These are phyloP conservation scores for Actinia equina DNA, from an alignment of 64 coral and sea anemone species.

Conservation along the genomic window DNA sequence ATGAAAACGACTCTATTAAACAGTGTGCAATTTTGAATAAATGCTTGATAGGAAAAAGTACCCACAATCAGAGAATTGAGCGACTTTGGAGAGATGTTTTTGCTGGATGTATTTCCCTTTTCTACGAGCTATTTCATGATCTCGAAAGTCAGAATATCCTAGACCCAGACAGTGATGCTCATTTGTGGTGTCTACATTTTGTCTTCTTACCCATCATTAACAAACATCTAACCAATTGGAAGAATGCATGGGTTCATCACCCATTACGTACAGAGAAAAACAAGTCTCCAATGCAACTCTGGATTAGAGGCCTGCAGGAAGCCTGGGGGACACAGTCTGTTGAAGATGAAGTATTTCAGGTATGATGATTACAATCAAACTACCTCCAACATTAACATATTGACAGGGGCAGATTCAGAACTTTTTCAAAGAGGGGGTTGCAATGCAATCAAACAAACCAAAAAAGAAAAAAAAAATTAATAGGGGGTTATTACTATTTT, in stretches of 20 bases:
- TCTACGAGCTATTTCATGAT: slow-evolving; percentile 47
- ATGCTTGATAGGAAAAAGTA: slow-evolving; percentile 58
- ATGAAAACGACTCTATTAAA: too few relatives aligned
- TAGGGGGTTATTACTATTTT: too few relatives aligned
- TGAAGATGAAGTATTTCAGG: too few relatives aligned
- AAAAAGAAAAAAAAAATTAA: too few relatives aligned
- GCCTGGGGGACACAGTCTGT: too few relatives aligned
- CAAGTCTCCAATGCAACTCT: slow-evolving; percentile 48
- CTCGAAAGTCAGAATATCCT: slow-evolving; percentile 35
- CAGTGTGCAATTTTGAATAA: too few relatives aligned
- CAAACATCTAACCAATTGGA: slow-evolving; percentile 47
- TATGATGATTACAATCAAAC: too few relatives aligned
- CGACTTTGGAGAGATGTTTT: slow-evolving; percentile 62
- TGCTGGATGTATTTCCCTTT: slow-evolving; percentile 41
- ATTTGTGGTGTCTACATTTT: slow-evolving; percentile 69
- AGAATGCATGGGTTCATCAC: slow-evolving; percentile 63
- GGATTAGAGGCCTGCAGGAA: slow-evolving; percentile 1
- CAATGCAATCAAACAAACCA: too few relatives aligned
- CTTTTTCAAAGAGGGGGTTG: too few relatives aligned
- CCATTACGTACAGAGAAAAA: slow-evolving; percentile 60
- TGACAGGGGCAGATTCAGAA: too few relatives aligned
- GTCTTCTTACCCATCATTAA: slow-evolving; percentile 67
- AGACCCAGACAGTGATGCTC: slow-evolving; percentile 48
- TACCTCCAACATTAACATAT: too few relatives aligned
- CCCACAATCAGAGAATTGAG: too few relatives aligned